These are phyloP conservation scores for Acrobeloides nanus DNA, from an alignment of 2,888 invertebrate genomes.

Conservation along the genomic window DNA sequence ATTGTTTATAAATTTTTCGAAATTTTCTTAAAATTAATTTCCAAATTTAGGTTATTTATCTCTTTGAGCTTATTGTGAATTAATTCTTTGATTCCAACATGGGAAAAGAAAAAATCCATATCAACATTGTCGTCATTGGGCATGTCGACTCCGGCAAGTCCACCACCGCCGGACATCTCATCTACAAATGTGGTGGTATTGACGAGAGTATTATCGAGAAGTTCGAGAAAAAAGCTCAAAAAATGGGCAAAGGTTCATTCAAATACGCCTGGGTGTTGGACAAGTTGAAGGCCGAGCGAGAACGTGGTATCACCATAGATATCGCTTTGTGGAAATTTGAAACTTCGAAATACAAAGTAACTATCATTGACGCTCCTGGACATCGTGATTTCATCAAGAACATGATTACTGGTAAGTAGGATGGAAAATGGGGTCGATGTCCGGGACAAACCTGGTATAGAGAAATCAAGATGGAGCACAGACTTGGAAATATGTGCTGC, in stretches of 20 bases:
- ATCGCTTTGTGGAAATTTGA: conserved; percentile 55
- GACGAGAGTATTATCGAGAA: conserved; percentile 99
- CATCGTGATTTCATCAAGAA: conserved; percentile 99
- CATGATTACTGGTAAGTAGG: conserved; percentile 92
- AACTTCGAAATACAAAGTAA: conserved; percentile 53
- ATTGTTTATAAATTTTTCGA: no score
- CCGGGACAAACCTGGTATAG: no score
- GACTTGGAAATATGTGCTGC: no score
- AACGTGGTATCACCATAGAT: conserved; percentile 54
- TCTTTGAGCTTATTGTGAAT: no score
- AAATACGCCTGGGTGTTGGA: conserved; percentile 97
- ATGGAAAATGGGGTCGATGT: no score
- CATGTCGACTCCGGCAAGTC: conserved; percentile 98
- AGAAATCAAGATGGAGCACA: no score
- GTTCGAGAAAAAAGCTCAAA: conserved; percentile 99
- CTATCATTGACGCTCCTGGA: conserved; percentile 96
- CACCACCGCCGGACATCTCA: conserved; percentile 89
- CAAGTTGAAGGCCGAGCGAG: conserved; percentile 74
- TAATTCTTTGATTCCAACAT: no score
- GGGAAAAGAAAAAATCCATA: conserved; percentile 95
- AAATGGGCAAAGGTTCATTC: conserved; percentile 57
- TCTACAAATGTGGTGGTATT: conserved; percentile 98
- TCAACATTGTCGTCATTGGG: conserved; percentile 96
- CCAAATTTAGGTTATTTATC: no score
- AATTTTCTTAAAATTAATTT: no score